Conservation (phyloP, 2,888 invertebrate species). For the Aleiodes testaceus region DNA sequence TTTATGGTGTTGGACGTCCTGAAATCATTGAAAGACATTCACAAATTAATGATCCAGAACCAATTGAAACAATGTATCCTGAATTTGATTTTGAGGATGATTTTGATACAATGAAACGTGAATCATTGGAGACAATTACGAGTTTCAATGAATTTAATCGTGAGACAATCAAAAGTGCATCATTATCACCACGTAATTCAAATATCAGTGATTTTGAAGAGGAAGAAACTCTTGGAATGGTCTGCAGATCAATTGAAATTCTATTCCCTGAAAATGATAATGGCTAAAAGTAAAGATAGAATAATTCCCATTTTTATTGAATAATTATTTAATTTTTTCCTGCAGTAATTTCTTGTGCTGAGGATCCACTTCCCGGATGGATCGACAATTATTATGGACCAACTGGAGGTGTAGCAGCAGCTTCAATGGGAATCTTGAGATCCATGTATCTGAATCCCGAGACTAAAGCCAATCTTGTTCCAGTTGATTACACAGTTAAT, state of each 20-base stretch:
- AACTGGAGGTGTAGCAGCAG: slow-evolving; percentile 78
- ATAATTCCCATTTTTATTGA: neutral
- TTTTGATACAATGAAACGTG: slow-evolving; percentile 55
- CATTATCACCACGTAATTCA: neutral
- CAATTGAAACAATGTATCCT: slow-evolving; percentile 58
- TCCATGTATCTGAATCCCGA: slow-evolving; percentile 78
- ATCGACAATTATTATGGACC: slow-evolving; percentile 87
- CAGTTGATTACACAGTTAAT: slow-evolving; percentile 83
- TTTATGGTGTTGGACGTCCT: slow-evolving; percentile 52
- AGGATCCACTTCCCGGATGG: slow-evolving; percentile 82
- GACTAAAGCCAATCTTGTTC: slow-evolving; percentile 82
- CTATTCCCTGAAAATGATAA: slow-evolving; percentile 42
- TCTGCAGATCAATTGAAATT: slow-evolving; percentile 46
- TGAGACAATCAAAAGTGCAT: neutral
- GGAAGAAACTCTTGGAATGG: slow-evolving; percentile 16
- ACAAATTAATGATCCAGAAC: slow-evolving; percentile 26
- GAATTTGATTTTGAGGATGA: slow-evolving; percentile 61
- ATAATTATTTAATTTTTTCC: slow-evolving; percentile 50
- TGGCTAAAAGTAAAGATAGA: slow-evolving; percentile 6
- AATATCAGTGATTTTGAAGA: neutral
- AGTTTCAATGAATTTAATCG: slow-evolving; percentile 38
- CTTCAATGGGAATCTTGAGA: slow-evolving; percentile 80
- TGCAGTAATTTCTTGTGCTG: slow-evolving; percentile 77
- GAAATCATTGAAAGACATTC: slow-evolving; percentile 7
- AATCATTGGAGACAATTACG: slow-evolving; percentile 58